Base-by-base conservation (phyloP, 2,888 invertebrate species). In the Leptura quadrifasciata region DNA sequence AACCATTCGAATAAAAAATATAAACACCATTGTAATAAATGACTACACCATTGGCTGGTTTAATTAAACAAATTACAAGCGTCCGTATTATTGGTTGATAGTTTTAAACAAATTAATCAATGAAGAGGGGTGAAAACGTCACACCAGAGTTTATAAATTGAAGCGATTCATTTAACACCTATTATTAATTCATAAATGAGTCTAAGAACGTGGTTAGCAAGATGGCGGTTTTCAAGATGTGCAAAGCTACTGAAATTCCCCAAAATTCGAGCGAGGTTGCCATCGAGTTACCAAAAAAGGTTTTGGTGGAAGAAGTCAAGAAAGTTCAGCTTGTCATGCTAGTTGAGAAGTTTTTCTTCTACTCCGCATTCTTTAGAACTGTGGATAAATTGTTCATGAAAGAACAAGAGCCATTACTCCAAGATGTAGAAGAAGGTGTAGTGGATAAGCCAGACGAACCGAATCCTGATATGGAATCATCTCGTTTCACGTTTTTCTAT, bases 271-370 rank as follows among this genome's bases (percentile, higher is more conserved):
- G 1, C n/a, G 18, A 8, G 58, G 39, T 58, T 54, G 58, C 35
- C 69, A 12, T 17, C 31, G 1, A 58, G 6, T 0, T 4, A 39
- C 17, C 69, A 20, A n/a, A 15, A 15, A 58, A 20, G 35, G 15
- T 39, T 35, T 9, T 18, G 8, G 10, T 35, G 68, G 68, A 68
- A 39, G n/a, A 69, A 21, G 20, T 21, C 35, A 69, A 69, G 69
- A 58, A 69, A 69, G 8, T 58, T 57, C 69, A 58, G 69, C 39
- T 69, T 58, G 9, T 69, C 58, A 9, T 58, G 58, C n/a, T 58
- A 35, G 39, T n/a, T 15, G 21, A 58, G 20, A 15, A 31, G 3
- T 21, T 55, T 8, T 6, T 58, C 1, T 69, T 69, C 20, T 58
- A 69, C 35, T 69, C 69, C 6, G 57, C 35, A 5, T 6, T 69